Evolutionary conservation across 2,113 vertebrate genomes (phyloP).

Genomic region (Aegypius monachus): DNA sequence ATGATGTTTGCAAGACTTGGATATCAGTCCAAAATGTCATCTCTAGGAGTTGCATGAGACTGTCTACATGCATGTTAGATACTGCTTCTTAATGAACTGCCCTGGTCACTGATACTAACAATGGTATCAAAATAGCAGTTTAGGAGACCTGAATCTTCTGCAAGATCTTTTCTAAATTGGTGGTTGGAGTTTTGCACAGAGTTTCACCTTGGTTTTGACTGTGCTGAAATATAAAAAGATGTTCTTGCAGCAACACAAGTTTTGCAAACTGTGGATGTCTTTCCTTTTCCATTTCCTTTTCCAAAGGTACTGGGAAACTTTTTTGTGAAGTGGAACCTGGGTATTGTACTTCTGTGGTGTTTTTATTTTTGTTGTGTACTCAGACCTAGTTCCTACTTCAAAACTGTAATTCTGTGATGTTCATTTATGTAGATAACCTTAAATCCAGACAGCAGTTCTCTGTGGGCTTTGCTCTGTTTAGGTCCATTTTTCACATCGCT

Average conservation of each 20-base stretch:
- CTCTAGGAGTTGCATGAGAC: neutral
- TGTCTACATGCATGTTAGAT: accelerated
- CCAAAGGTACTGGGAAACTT: neutral
- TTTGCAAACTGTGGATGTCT: neutral
- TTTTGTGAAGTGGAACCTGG: neutral
- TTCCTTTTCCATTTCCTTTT: neutral
- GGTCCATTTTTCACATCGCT: neutral
- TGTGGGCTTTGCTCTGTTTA: neutral
- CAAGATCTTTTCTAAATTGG: neutral
- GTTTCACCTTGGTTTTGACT: neutral
- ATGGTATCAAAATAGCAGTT: neutral
- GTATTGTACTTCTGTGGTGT: neutral
- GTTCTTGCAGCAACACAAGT: neutral
- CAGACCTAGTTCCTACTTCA: neutral
- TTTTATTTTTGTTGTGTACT: neutral
- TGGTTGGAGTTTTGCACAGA: neutral
- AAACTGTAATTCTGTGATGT: neutral
- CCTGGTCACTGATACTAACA: neutral
- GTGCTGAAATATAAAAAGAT: neutral
- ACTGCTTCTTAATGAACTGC: neutral
- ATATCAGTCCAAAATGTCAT: neutral
- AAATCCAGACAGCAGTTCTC: neutral
- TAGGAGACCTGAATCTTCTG: neutral
- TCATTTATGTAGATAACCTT: neutral
- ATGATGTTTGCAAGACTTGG: neutral